A percentile compares a stretch with the other conserved stretches of the same genome.
Conservation (phyloP, 2,797 vertebrate genomes). For the Acanthiza pusilla region DNA sequence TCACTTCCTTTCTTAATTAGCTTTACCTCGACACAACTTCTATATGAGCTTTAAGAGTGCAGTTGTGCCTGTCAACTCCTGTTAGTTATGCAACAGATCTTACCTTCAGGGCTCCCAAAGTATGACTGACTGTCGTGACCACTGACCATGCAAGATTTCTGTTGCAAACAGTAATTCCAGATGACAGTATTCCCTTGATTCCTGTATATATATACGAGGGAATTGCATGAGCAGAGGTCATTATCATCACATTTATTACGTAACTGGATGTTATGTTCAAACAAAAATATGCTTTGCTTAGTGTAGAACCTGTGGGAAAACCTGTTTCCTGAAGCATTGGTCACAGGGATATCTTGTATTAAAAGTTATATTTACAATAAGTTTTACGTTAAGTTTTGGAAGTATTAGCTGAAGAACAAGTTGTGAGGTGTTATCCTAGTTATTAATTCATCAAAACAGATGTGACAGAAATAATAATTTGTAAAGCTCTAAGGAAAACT, state of each 20-base stretch:
- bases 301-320: background rate
- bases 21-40: background rate
- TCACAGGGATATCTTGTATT: background rate
- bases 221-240: conserved; percentile 63
- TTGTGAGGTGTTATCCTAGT: background rate
- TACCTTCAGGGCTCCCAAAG: conserved; percentile 65
- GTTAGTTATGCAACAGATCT: conserved; percentile 64
- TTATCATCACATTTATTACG: conserved; percentile 62
- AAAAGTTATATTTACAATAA: background rate
- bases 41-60: conserved; percentile 54
- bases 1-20: conserved; percentile 46
- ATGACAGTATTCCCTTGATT: conserved; percentile 73
- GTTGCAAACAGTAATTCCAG: conserved; percentile 70
- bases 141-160: conserved; percentile 63
- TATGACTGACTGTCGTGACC: conserved; percentile 37
- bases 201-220: conserved; percentile 48
- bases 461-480: background rate
- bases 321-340: background rate
- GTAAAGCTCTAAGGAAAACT: background rate
- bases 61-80: conserved; percentile 65
- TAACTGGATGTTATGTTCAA: conserved; percentile 42
- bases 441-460: background rate
- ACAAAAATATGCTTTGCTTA: conserved; percentile 14
- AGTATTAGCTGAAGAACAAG: background rate
- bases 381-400: background rate